Conservation (phyloP, 1,140 invertebrate species). For the Octopus sinensis region DNA sequence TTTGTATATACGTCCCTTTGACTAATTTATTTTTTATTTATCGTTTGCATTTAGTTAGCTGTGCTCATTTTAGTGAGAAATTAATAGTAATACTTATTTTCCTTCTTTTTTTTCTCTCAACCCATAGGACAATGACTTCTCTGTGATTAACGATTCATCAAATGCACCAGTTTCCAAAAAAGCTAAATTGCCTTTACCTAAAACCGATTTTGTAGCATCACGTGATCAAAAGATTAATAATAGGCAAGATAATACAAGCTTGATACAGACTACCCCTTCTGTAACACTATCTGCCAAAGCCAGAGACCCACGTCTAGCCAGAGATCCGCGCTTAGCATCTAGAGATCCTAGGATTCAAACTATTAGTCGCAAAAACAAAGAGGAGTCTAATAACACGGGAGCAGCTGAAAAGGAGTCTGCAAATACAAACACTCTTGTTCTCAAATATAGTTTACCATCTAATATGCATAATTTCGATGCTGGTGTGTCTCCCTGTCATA, state of each 20-base stretch:
- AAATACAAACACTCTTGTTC: not conserved
- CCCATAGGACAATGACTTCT: not conserved
- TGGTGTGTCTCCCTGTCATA: not conserved
- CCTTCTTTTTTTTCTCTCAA: not conserved
- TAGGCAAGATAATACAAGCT: too few species aligned
- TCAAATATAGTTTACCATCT: not conserved
- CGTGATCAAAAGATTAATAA: too few species aligned
- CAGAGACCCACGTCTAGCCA: conserved; percentile 30
- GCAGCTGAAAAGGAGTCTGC: not conserved
- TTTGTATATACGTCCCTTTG: too few species aligned
- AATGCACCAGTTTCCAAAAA: not conserved
- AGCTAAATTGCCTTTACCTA: conserved; percentile 1
- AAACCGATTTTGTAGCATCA: not conserved
- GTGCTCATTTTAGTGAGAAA: too few species aligned
- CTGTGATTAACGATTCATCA: conserved; percentile 4
- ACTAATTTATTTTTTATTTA: too few species aligned
- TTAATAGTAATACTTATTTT: not conserved
- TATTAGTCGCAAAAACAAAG: not conserved
- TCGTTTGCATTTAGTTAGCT: too few species aligned
- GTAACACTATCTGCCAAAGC: not conserved
- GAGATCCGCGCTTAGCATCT: conserved; percentile 30
- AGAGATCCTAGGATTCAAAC: conserved; percentile 7
- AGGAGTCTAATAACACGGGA: not conserved
- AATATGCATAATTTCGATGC: not conserved
- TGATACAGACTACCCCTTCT: too few species aligned